Evolutionary conservation across 2,888 invertebrate genomes (phyloP).

Genomic region (Gisinianus flammeolus): DNA sequence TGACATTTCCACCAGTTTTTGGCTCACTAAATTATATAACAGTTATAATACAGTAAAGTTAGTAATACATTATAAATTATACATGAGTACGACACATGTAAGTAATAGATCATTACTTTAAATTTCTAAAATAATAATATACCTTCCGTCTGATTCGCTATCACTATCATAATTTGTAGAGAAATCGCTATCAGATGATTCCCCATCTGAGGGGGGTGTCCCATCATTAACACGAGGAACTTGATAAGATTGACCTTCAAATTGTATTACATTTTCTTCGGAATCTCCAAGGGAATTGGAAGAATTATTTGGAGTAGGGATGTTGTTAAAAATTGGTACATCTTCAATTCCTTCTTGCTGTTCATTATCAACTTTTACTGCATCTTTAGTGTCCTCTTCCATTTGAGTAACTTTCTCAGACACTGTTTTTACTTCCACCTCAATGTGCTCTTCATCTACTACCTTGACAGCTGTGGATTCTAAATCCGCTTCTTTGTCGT

Average conservation of each 20-base stretch:
- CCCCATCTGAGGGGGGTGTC: too few species aligned
- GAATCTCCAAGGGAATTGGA: too few species aligned
- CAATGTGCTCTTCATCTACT: background rate
- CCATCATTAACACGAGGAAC: background rate
- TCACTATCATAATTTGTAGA: constrained; percentile 12
- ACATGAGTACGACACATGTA: background rate
- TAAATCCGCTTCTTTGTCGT: background rate
- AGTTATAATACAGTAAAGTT: background rate
- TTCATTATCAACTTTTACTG: background rate
- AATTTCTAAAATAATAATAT: background rate
- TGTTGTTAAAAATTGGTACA: background rate
- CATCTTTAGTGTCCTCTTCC: background rate
- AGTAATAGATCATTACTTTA: background rate
- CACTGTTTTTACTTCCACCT: too few species aligned
- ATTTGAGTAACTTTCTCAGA: background rate
- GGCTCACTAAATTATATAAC: constrained; percentile 17
- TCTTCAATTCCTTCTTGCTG: background rate
- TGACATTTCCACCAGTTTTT: constrained; percentile 21
- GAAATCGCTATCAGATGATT: background rate
- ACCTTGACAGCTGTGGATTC: background rate
- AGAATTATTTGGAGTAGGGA: background rate
- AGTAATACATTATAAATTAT: background rate
- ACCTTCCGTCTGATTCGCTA: constrained; percentile 15
- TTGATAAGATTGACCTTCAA: background rate
- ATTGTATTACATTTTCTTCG: background rate